Evolutionary conservation across 92 coral and sea anemone species (phyloP).

Genomic region (Paramuricea clavata): DNA sequence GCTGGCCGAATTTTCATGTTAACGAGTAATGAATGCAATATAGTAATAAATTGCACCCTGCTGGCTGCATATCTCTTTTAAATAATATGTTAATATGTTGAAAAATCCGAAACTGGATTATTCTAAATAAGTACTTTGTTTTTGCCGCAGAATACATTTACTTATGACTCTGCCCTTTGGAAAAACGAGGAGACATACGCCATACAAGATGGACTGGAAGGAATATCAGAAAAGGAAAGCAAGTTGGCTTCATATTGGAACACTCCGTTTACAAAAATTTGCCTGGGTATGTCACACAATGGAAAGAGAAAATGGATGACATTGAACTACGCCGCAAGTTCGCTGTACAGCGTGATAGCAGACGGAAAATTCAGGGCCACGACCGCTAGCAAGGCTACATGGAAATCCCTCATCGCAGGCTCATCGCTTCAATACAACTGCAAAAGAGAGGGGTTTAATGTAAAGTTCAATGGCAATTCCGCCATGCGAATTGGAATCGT

Average conservation of each 20-base stretch:
- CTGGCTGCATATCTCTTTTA: too few relatives aligned
- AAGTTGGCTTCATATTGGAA: constrained; percentile 61
- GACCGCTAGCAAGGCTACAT: constrained; percentile 7
- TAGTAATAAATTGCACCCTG: too few relatives aligned
- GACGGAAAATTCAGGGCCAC: neutral
- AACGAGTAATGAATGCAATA: too few relatives aligned
- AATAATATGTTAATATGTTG: too few relatives aligned
- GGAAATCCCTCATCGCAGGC: neutral
- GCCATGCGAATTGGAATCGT: constrained; percentile 62
- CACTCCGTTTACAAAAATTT: constrained; percentile 45
- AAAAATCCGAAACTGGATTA: too few relatives aligned
- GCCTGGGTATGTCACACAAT: constrained; percentile 51
- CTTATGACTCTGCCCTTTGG: neutral
- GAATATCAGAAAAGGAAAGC: constrained; percentile 21
- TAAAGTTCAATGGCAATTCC: too few relatives aligned
- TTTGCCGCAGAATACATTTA: constrained; percentile 1
- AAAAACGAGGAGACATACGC: neutral
- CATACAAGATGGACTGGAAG: constrained; percentile 1
- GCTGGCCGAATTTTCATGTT: too few relatives aligned
- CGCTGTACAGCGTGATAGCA: too few relatives aligned
- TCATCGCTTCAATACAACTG: constrained; percentile 11
- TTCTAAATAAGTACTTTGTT: too few relatives aligned
- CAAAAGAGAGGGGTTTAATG: constrained; percentile 58
- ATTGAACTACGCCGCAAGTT: too few relatives aligned
- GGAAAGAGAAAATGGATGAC: neutral